Percentiles rank a stretch among this genome's conserved stretches.
Evolutionary conservation across 2,888 invertebrate species (phyloP).

Genomic region (Drosophila aldrichi): DNA sequence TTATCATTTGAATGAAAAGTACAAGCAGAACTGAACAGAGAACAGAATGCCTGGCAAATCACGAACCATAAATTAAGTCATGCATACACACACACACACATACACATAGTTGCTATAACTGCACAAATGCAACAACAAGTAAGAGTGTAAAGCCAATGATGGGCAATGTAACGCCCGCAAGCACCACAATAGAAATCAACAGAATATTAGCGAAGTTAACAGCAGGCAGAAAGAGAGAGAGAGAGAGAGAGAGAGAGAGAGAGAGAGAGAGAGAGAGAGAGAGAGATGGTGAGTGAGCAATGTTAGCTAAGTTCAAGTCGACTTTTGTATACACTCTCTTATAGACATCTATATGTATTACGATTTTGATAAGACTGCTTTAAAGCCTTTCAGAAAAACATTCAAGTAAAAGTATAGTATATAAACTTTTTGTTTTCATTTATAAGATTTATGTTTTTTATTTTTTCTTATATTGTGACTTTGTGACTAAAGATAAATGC

Average conservation of each 20-base stretch:
- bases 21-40: neutral
- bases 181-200: conserved; percentile 1
- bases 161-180: conserved; percentile 1
- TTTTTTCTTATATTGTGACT: neutral
- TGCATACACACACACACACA: conserved; percentile 1
- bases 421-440: neutral
- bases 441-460: neutral
- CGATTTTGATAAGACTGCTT: neutral
- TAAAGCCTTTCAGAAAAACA: neutral
- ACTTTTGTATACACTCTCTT: neutral
- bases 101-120: conserved; percentile 4
- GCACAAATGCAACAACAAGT: neutral
- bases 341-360: neutral
- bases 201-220: neutral
- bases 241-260: neutral
- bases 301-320: neutral
- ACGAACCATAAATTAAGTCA: conserved; percentile 10
- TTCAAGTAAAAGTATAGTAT: neutral
- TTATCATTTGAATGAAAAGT: neutral
- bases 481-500: too few relatives aligned
- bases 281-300: neutral
- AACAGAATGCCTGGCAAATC: neutral
- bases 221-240: neutral
- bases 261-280: neutral
- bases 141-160: conserved; percentile 1